Conservation (phyloP, 2,797 vertebrate species). For the Ceryle rudis region DNA sequence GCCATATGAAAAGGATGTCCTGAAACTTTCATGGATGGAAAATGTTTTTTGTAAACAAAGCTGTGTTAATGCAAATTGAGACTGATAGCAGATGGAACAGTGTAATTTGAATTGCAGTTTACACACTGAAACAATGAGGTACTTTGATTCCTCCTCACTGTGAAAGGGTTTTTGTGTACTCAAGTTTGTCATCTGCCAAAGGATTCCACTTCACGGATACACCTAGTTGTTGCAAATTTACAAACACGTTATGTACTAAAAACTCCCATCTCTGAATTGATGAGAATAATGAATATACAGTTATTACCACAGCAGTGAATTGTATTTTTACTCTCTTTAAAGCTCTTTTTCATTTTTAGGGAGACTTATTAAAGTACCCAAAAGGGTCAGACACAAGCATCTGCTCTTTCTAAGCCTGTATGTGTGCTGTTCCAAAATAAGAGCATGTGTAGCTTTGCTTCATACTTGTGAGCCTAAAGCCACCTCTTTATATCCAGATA, state of each 20-base stretch:
- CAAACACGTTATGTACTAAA: not conserved
- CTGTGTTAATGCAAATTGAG: not conserved
- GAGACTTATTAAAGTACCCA: not conserved
- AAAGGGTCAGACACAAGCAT: not conserved
- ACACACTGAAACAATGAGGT: not conserved
- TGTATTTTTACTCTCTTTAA: not conserved
- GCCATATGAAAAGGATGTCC: not conserved
- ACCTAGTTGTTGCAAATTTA: not conserved
- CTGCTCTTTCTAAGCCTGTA: not conserved
- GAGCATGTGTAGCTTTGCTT: not conserved
- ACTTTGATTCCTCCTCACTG: not conserved
- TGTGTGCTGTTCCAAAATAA: not conserved
- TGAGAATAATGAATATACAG: not conserved
- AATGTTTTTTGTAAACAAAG: not conserved
- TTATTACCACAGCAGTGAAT: not conserved
- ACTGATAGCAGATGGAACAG: not conserved
- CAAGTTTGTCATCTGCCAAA: not conserved
- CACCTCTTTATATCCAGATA: not conserved
- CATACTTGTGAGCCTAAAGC: not conserved
- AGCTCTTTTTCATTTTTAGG: not conserved
- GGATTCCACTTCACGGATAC: not conserved
- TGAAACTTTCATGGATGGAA: not conserved
- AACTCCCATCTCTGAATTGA: not conserved
- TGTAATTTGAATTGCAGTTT: not conserved
- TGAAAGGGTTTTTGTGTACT: not conserved